Conservation (phyloP, 1,140 invertebrate species). For the Diabrotica virgifera region DNA sequence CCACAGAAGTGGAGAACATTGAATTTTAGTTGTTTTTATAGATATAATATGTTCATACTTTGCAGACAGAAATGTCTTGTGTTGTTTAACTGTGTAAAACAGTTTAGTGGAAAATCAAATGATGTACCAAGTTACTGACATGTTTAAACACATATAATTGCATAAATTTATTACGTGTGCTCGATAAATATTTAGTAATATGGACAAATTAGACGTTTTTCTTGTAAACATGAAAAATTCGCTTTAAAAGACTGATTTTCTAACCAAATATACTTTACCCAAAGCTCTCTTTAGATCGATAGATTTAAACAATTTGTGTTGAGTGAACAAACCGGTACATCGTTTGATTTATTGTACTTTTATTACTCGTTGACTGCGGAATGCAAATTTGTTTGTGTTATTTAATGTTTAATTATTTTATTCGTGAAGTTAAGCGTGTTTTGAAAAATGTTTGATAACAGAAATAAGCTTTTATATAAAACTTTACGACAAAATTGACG, state of each 20-base stretch:
- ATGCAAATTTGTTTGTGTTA: slow-evolving; percentile 21
- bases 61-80: background rate
- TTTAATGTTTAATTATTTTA: slow-evolving; percentile 14
- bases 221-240: too few species aligned
- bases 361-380: slow-evolving; percentile 14
- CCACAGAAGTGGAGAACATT: slow-evolving; percentile 46
- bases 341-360: background rate
- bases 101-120: background rate
- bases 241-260: too few species aligned
- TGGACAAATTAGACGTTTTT: background rate
- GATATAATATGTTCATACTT: background rate
- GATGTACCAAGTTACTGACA: background rate
- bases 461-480: slow-evolving; percentile 8
- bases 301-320: too few species aligned
- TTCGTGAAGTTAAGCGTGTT: slow-evolving; percentile 13
- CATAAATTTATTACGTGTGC: too few species aligned
- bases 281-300: too few species aligned
- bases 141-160: background rate
- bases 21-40: slow-evolving; percentile 38
- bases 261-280: too few species aligned
- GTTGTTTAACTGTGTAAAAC: background rate
- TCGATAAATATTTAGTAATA: background rate
- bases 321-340: background rate
- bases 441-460: slow-evolving; percentile 12
- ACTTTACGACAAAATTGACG: too few species aligned